Conservation (phyloP, 2,888 invertebrate genomes). For the Xanthorhoe spadicearia region DNA sequence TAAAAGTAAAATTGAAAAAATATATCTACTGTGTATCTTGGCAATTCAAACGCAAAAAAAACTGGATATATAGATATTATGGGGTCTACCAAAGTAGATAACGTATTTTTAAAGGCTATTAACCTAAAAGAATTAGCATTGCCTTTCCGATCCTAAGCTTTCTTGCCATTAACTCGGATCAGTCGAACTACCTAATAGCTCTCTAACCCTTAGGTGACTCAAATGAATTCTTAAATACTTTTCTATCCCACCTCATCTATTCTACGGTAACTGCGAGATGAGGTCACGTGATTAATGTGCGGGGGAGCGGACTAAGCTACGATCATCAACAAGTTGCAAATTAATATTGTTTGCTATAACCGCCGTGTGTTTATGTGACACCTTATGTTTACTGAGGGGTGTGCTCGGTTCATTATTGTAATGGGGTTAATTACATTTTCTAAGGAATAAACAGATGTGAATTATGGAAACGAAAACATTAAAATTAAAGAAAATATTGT, state of each 20-base stretch:
- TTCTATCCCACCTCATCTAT: constrained; percentile 46
- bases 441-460: constrained; percentile 1
- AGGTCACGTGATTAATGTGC: constrained; percentile 81
- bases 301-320: constrained; percentile 70
- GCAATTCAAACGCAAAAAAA: no score
- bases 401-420: constrained; percentile 40
- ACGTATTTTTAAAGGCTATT: no score
- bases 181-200: no score
- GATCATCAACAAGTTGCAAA: constrained; percentile 84
- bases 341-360: constrained; percentile 70
- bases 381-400: constrained; percentile 47
- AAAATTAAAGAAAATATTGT: not conserved
- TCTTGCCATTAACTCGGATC: no score
- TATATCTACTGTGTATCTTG: no score
- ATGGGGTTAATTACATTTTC: constrained; percentile 37
- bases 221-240: not conserved
- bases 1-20: no score
- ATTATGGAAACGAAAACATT: not conserved
- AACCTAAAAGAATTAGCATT: no score
- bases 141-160: no score
- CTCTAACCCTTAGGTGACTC: no score
- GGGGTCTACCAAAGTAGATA: no score
- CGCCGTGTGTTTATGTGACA: constrained; percentile 56
- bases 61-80: no score
- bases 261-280: constrained; percentile 55